phyloP scores from a whole-genome alignment of 2,797 vertebrate genomes.

The Notamacropus eugenii region DNA sequence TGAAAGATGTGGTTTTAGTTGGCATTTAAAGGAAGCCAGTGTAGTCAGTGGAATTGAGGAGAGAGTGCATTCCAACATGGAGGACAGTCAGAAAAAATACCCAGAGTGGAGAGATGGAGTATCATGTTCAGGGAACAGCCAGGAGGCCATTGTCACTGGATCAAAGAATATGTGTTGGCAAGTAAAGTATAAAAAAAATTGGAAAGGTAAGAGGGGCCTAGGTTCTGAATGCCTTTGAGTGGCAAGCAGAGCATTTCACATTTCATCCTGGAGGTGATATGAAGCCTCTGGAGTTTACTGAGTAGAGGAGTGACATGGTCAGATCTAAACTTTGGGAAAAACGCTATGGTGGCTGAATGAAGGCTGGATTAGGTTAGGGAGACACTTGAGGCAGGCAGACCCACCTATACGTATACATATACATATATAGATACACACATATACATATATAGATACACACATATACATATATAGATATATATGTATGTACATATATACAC shows the following conservation, averaged over 20 bases:
- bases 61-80: background rate
- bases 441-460: too few species aligned
- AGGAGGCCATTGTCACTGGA: background rate
- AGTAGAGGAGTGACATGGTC: background rate
- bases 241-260: background rate
- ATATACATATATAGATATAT: too few species aligned
- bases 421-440: too few species aligned
- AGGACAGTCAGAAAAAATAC: background rate
- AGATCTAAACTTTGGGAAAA: background rate
- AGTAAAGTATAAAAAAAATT: background rate
- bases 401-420: too few species aligned
- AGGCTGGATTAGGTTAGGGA: background rate
- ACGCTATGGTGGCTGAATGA: too few species aligned
- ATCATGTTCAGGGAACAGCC: background rate
- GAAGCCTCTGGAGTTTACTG: background rate
- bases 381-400: background rate
- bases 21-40: background rate
- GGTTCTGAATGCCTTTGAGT: background rate
- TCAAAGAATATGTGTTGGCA: background rate
- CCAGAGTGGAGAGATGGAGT: background rate
- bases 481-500: too few species aligned
- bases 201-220: background rate
- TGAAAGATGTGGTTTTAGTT: background rate
- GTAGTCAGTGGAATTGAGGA: background rate
- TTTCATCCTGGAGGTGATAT: background rate